Conservation (phyloP, 2,113 vertebrate species). For the Hydrolagus affinis region DNA sequence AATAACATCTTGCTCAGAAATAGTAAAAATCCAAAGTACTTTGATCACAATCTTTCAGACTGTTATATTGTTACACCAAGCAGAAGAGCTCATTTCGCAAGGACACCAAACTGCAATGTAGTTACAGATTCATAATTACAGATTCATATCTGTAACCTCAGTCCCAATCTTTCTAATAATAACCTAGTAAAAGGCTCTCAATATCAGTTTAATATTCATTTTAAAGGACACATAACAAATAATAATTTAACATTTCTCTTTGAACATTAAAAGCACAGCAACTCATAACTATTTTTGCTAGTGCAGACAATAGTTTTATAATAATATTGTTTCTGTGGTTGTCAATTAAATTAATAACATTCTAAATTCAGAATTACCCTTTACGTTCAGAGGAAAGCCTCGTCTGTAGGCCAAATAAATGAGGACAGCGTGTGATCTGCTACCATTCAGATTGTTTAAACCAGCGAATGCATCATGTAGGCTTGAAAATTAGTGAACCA, state of each 20-base stretch:
- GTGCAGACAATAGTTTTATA: not conserved
- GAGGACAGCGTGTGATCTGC: not conserved
- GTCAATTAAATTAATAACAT: not conserved
- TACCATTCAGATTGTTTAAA: constrained; percentile 11
- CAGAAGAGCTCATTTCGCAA: not conserved
- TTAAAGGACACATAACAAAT: not conserved
- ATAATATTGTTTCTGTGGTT: not conserved
- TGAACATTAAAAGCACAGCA: not conserved
- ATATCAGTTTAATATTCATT: not conserved
- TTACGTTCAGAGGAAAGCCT: constrained; percentile 4
- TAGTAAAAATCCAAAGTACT: not conserved
- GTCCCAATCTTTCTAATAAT: not conserved
- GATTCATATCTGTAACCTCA: not conserved
- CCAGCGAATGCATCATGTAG: not conserved
- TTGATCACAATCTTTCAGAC: not conserved
- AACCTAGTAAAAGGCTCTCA: not conserved
- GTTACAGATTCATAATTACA: not conserved
- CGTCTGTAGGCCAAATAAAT: not conserved
- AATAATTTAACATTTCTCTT: not conserved
- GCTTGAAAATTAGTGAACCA: constrained; percentile 29
- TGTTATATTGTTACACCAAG: not conserved
- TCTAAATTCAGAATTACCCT: not conserved
- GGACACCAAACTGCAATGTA: not conserved
- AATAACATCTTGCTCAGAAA: not conserved
- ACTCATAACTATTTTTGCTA: not conserved